Conservation (phyloP, 2,888 invertebrate species). For the Drosophila incognita region DNA sequence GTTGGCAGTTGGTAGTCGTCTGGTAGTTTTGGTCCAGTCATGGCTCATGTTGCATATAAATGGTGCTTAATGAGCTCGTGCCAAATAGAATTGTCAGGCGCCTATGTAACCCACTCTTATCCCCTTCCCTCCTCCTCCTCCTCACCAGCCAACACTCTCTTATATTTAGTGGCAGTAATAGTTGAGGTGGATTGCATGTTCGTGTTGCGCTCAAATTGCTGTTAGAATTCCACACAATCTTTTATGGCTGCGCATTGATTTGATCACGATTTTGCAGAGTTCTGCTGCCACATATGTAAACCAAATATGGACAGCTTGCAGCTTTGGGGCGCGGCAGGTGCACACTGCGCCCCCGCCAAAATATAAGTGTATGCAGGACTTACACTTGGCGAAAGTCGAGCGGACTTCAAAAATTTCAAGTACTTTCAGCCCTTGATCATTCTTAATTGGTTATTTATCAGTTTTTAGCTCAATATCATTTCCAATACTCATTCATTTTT, state of each 20-base stretch:
- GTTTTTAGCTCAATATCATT: neutral
- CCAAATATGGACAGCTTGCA: conserved; percentile 39
- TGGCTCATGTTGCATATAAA: conserved; percentile 82
- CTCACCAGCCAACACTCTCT: neutral
- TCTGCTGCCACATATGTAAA: conserved; percentile 26
- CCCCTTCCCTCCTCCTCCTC: fast-evolving
- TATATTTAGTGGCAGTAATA: neutral
- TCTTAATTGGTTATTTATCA: neutral
- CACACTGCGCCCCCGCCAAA: conserved; percentile 11
- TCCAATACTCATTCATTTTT: neutral
- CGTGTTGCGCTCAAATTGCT: conserved; percentile 74
- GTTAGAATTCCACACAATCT: conserved; percentile 70
- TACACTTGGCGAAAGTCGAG: neutral
- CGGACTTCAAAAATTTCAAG: fast-evolving
- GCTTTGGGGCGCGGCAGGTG: conserved; percentile 54
- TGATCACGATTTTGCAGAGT: conserved; percentile 66
- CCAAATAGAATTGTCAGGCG: conserved; percentile 80
- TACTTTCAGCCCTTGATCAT: neutral
- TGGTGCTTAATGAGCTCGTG: conserved; percentile 84
- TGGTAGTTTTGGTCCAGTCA: conserved; percentile 71
- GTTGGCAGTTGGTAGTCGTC: conserved; percentile 25
- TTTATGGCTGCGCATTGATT: conserved; percentile 74
- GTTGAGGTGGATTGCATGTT: conserved; percentile 44
- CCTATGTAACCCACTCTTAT: conserved; percentile 5
- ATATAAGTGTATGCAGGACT: conserved; percentile 14